Base-by-base conservation (phyloP, 2,888 invertebrate genomes). In the Tuberolachnus salignus region DNA sequence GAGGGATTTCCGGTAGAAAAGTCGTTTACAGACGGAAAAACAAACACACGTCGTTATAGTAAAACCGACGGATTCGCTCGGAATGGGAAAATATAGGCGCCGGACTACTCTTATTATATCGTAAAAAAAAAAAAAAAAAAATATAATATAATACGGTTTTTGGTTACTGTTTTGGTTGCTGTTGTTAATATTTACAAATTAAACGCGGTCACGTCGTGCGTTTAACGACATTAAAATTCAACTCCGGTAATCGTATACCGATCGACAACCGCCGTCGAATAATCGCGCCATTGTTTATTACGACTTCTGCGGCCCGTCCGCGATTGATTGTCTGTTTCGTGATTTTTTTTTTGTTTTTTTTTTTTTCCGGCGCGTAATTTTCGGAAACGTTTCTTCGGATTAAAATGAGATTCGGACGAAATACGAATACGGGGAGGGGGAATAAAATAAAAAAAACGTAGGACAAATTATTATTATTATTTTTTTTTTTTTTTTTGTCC, bases 311-410 rank as follows among this genome's bases (percentile, higher is more conserved):
- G 16, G 4, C 14, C 16, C 4, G 49, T 51, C 16, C 16, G 55
- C 6, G 14, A 49, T 11, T 9, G 21, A 66, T 66, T 26, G 49
- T 51, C n/a, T 64, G 16, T 13, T 13, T 21, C 44, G 63, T n/a
- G 6, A 23, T 49, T 23, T 10, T 26, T 16, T 16, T 66, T 13
- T 10, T 16, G 0, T 23, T 49, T 26, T 19, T 51, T 23, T n/a
- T 42, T 57, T 53, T 26, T 46, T n/a, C 49, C 23, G 10, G 71
- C 19, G 13, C 19, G 26, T 72, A 59, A 59, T 71, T 72, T 72
- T 49, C 71, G 71, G 46, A 49, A 55, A 55, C 55, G 70, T 57
- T 21, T 70, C 42, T n/a, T n/a, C 70, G 70, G 70, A 70, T 70
- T 21, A n/a, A 72, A 10, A 14, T 26, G 26, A 46, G 53, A 46